These are phyloP conservation scores for Abscondita cerata DNA, from an alignment of 2,888 invertebrate genomes.

Conservation along the genomic window DNA sequence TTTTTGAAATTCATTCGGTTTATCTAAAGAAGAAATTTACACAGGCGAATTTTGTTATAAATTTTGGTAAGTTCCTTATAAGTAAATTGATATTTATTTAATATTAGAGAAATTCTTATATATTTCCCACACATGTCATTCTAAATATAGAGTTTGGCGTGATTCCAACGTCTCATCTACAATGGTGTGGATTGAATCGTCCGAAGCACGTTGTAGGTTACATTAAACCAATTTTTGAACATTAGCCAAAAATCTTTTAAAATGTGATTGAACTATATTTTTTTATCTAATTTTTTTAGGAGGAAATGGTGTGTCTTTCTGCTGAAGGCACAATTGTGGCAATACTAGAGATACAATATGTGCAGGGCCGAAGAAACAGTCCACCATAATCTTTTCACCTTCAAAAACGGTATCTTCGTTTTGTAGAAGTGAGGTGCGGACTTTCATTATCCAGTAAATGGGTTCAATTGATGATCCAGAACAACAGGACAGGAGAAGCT, in stretches of 20 bases:
- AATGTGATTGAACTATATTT: conserved; percentile 6
- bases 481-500: conserved; percentile 39
- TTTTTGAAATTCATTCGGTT: too few species aligned
- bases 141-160: conserved; percentile 53
- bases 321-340: conserved; percentile 54
- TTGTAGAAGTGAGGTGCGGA: conserved; percentile 60
- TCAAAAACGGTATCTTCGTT: conserved; percentile 59
- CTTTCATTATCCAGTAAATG: conserved; percentile 59
- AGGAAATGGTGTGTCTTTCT: conserved; percentile 61
- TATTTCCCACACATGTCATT: conserved; percentile 47
- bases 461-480: conserved; percentile 57
- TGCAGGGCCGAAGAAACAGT: conserved; percentile 42
- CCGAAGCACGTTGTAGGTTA: conserved; percentile 27
- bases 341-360: conserved; percentile 49
- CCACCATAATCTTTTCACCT: conserved; percentile 52
- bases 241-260: conserved; percentile 25
- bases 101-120: background rate
- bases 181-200: conserved; percentile 22
- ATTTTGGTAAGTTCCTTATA: conserved; percentile 5
- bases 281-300: conserved; percentile 44
- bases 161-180: conserved; percentile 38
- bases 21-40: background rate
- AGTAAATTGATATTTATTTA: background rate
- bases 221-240: conserved; percentile 31
- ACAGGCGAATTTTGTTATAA: background rate